These are phyloP conservation scores for Axinella damicornis DNA, from an alignment of 37 sponge, comb jelly and placozoan genomes.

Conservation along the genomic window DNA sequence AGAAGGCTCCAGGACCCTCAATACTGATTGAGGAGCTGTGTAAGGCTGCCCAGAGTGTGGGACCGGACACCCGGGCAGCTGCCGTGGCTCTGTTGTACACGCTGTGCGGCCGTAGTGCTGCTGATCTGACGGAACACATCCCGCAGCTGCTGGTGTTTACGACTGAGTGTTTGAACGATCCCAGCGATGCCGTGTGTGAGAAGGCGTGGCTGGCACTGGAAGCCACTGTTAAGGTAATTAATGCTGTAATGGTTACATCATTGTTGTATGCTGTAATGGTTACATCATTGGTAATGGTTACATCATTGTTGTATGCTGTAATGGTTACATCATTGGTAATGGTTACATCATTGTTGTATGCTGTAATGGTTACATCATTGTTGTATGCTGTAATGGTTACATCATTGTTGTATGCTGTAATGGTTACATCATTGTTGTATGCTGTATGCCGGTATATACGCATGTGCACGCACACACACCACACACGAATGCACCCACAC, in stretches of 20 bases:
- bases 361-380: background rate
- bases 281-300: background rate
- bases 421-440: background rate
- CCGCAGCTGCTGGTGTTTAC: slow-evolving; percentile 75
- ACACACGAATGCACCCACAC: background rate
- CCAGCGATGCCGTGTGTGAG: slow-evolving; percentile 69
- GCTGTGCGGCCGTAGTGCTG: slow-evolving; percentile 53
- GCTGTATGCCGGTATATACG: no score
- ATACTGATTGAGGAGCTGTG: slow-evolving; percentile 70
- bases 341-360: no score
- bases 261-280: background rate
- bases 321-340: background rate
- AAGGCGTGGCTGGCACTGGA: slow-evolving; percentile 86
- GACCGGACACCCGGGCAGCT: slow-evolving; percentile 33
- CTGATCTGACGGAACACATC: slow-evolving; percentile 62
- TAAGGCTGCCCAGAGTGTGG: slow-evolving; percentile 5
- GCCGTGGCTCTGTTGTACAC: slow-evolving; percentile 66
- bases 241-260: background rate
- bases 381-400: background rate
- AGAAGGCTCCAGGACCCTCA: slow-evolving; percentile 59
- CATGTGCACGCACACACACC: background rate
- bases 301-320: background rate
- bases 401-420: no score
- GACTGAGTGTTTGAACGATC: slow-evolving; percentile 70
- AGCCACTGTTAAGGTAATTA: slow-evolving; percentile 80